Base-by-base conservation (phyloP, 1,140 invertebrate genomes). In the Carposina sasakii region DNA sequence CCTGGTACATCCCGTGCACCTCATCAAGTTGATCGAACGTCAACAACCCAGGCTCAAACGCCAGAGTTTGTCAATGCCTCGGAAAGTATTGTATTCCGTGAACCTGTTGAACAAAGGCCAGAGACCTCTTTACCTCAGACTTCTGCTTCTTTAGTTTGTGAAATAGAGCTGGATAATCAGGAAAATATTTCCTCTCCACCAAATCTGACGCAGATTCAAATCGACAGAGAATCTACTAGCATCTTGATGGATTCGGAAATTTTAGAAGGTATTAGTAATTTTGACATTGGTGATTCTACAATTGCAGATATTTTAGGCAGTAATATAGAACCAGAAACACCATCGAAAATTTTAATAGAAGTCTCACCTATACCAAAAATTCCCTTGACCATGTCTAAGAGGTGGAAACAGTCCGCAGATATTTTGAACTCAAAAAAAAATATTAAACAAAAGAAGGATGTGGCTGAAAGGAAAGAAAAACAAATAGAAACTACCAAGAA, bases 321-420 rank as follows among this genome's bases (percentile, higher is more conserved):
- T 21, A 5, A 48, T 48, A 23, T 30, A 54, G 45, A 63, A 58
- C 49, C 54, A 61, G 61, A 64, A 61, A 59, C 54, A 52, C 56
- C 56, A 13, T 67, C 64, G 1, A 67, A 60, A 59, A 53, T 63
- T 57, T 54, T 61, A 41, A 19, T 43, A 30, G 31, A 63, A 54
- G 20, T 55, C 36, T 63, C 53, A 45, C 56, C 56, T 41, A 63
- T 61, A 61, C 63, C 57, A 57, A 57, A 26, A 61, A 55, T 64
- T 30, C 55, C 57, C 0, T 23, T 57, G 16, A 52, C 45, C 10
- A 56, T 55, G 3, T 12, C 54, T 49, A 64, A 54, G 43, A 64
- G 57, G 19, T 16, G 44, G 31, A 63, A 63, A 51, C 54, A 60
- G 48, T 63, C 52, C 8, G 57, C 57, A 53, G 54, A 60, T 51